Conservation (phyloP, 2,113 vertebrate species). For the Menidia beryllina region DNA sequence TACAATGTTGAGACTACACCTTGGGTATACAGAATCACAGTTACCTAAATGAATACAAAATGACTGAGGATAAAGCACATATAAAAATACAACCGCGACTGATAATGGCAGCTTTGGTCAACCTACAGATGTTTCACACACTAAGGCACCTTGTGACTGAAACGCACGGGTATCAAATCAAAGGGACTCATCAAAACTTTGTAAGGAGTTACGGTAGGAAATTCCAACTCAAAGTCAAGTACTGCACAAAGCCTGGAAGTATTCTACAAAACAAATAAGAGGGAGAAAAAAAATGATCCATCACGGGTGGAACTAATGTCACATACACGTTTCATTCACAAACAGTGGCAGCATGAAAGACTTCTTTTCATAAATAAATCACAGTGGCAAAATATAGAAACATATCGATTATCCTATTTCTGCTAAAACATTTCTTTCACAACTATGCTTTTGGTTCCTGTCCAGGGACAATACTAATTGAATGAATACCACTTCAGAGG, state of each 20-base stretch:
- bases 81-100: conserved; percentile 19
- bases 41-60: conserved; percentile 53
- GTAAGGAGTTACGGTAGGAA: conserved; percentile 21
- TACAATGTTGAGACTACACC: conserved; percentile 53
- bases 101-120: conserved; percentile 57
- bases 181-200: conserved; percentile 56
- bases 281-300: neutral
- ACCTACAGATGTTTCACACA: conserved; percentile 54
- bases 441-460: conserved; percentile 28
- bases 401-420: conserved; percentile 33
- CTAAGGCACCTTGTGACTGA: conserved; percentile 79
- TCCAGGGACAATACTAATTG: conserved; percentile 20
- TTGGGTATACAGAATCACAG: conserved; percentile 31
- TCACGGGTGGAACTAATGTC: neutral
- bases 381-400: conserved; percentile 53
- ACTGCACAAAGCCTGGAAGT: conserved; percentile 39
- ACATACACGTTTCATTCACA: conserved; percentile 23
- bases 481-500: conserved; percentile 16
- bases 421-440: conserved; percentile 16
- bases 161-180: conserved; percentile 58
- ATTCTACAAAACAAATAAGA: conserved; percentile 18
- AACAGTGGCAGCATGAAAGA: conserved; percentile 17
- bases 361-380: conserved; percentile 60
- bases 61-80: conserved; percentile 11
- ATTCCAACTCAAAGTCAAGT: conserved; percentile 39